Base-by-base conservation (phyloP, 2,888 invertebrate species). In the Stegana nigrithorax region DNA sequence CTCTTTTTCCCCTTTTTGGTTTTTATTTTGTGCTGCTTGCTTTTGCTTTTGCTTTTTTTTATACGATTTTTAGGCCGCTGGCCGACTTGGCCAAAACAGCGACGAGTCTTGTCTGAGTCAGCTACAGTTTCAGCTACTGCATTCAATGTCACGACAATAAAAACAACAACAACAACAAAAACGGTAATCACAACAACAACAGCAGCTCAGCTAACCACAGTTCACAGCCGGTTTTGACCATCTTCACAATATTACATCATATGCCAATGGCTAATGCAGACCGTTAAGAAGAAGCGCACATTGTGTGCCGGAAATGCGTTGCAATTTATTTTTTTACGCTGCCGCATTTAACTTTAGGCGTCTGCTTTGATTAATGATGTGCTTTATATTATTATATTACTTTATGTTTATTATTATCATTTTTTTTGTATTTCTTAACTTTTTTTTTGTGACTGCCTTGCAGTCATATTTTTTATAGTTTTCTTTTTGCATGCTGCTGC, bases 71-170 rank as follows among this genome's bases (percentile, higher is more conserved):
- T 75, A 72, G 72, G 75, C 71, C 76, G 75, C 71, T 73, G 71
- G 59, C 71, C 69, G 73, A 59, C 62, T 47, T 42, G 59, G 27
- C 19, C 27, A 4, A 14, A n/a, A n/a, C n/a, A n/a, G n/a, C n/a
- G n/a, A n/a, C n/a, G n/a, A n/a, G n/a, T n/a, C n/a, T n/a, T n/a
- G n/a, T 59, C 45, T 45, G 63, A 42, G 58, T 60, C 60, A 68
- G 59, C 60, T n/a, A n/a, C n/a, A n/a, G 60, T 61, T 27, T 7
- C 62, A 51, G 47, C 68, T 39, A 39, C 64, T 27, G 29, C 50
- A 45, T 55, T 78, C 79, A 78, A 79, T 77, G 78, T 80, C 79
- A 80, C 67, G 77, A 64, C 66, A 62, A 39, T 39, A 27, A 53
- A 50, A 42, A 50, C 17, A 39, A 14, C 19, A 32, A 27, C 44